phyloP scores from a whole-genome alignment of 2,888 invertebrate genomes.

The Matsumyia berberina region DNA sequence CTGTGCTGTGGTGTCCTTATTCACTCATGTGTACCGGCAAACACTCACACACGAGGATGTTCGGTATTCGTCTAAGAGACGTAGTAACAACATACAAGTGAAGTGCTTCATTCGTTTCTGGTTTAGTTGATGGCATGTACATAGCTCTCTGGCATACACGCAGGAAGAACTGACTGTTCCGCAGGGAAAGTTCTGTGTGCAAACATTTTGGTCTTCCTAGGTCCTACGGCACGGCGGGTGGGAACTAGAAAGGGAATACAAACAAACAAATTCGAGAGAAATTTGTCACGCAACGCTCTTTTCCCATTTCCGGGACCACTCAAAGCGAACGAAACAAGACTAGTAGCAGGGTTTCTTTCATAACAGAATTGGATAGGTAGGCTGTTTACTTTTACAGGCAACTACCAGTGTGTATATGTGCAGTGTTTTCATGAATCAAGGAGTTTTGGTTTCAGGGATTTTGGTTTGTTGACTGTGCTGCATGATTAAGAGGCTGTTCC shows the following conservation, averaged over 20 bases:
- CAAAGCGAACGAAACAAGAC: background rate
- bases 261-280: conserved; percentile 35
- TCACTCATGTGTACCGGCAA: background rate
- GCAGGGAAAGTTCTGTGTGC: background rate
- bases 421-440: too few species aligned
- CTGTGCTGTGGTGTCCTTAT: background rate
- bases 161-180: too few species aligned
- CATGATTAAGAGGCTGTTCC: too few species aligned
- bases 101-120: conserved; percentile 9
- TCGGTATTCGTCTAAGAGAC: background rate
- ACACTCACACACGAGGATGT: background rate
- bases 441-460: too few species aligned
- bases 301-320: background rate
- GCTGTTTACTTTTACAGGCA: background rate
- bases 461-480: too few species aligned
- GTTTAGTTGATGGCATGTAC: background rate
- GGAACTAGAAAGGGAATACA: background rate
- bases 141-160: too few species aligned
- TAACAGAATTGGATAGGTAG: background rate
- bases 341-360: background rate
- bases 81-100: conserved; percentile 5
- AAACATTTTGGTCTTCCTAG: background rate
- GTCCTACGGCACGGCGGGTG: background rate
- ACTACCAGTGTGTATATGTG: background rate
- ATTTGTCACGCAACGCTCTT: conserved; percentile 29